Evolutionary conservation across 2,797 vertebrate genomes (phyloP).

Genomic region (Ambastaia sidthimunki): DNA sequence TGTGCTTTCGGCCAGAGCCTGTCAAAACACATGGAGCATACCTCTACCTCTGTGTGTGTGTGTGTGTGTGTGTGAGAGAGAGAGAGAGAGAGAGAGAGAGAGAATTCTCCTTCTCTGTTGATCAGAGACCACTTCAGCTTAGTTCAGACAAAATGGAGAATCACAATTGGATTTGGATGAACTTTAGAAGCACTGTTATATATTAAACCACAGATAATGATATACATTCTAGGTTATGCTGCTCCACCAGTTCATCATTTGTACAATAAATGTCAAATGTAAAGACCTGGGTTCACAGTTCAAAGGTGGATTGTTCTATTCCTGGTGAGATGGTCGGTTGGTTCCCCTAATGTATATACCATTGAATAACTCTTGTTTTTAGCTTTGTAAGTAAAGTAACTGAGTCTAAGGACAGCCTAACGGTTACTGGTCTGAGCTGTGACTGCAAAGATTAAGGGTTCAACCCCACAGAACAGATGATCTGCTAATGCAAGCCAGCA

Average conservation of each 20-base stretch:
- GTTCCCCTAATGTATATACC: neutral
- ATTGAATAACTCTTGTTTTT: neutral
- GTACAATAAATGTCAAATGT: neutral
- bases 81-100: conserved; percentile 13
- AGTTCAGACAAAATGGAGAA: neutral
- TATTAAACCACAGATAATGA: neutral
- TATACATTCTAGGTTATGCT: neutral
- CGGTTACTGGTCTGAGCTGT: neutral
- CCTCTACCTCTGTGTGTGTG: conserved; percentile 20
- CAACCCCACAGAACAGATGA: neutral
- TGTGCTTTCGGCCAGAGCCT: conserved; percentile 45
- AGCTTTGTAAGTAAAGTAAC: neutral
- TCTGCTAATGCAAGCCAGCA: neutral
- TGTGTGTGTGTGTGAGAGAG: neutral
- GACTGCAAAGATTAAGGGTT: neutral
- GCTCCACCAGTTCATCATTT: neutral
- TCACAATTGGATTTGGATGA: neutral
- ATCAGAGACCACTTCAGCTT: neutral
- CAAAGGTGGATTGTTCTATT: neutral
- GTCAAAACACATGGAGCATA: conserved; percentile 61
- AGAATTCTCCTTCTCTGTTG: neutral
- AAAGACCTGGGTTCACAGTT: neutral
- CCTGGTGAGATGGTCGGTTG: neutral
- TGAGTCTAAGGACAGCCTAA: neutral
- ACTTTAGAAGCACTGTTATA: neutral